These are phyloP conservation scores for Drosophila limbata DNA, from an alignment of 2,888 invertebrate species.

Conservation along the genomic window DNA sequence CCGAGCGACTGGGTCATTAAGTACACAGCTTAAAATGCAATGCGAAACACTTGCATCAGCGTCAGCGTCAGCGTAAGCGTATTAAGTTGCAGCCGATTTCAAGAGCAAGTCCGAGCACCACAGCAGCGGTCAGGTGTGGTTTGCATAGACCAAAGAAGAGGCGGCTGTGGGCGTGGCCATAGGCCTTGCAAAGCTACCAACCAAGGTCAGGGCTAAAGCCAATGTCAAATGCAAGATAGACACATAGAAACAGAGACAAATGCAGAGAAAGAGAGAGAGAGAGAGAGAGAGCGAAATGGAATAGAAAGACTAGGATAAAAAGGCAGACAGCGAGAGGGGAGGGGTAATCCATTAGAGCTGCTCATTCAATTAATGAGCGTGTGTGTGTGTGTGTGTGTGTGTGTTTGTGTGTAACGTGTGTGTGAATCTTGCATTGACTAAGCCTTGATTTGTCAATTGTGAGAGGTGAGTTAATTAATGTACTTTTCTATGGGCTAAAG, in stretches of 20 bases:
- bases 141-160: not conserved
- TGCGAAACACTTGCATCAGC: conserved; percentile 64
- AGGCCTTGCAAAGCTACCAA: conserved; percentile 21
- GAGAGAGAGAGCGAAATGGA: not conserved
- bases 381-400: not conserved
- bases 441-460: conserved; percentile 5
- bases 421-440: conserved; percentile 11
- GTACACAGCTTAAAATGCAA: conserved; percentile 73
- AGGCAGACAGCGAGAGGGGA: not conserved
- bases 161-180: conserved; percentile 2
- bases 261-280: not conserved
- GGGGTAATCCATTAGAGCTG: conserved; percentile 17
- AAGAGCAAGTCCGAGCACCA: conserved; percentile 35
- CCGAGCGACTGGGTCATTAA: conserved; percentile 57
- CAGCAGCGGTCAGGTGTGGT: conserved; percentile 11
- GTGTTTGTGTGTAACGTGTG: not conserved
- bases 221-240: conserved; percentile 9
- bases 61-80: conserved; percentile 62
- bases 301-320: too few relatives aligned
- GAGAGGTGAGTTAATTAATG: not conserved
- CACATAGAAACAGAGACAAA: not conserved
- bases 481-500: not conserved
- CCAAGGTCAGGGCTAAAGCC: conserved; percentile 66
- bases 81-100: conserved; percentile 61
- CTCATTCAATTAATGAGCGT: conserved; percentile 8